These are phyloP conservation scores for Rhagium mordax DNA, from an alignment of 2,888 invertebrate genomes.

Conservation along the genomic window DNA sequence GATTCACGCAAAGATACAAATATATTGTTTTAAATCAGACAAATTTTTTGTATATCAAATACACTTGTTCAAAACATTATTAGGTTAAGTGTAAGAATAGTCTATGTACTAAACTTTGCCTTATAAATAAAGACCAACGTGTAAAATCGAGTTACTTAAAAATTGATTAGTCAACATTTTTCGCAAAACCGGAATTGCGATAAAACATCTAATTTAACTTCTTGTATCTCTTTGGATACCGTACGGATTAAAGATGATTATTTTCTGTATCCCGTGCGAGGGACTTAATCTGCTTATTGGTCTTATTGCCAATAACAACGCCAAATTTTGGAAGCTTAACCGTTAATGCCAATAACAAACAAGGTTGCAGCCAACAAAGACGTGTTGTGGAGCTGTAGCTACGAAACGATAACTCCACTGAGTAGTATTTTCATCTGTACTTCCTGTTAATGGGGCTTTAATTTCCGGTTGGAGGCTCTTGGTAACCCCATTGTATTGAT, in stretches of 20 bases:
- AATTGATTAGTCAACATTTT: too few species aligned
- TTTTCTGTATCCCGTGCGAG: background rate
- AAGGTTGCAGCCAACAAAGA: background rate
- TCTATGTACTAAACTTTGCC: too few species aligned
- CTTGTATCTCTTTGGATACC: background rate
- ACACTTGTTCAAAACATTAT: too few species aligned
- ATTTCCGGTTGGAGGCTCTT: constrained; percentile 55
- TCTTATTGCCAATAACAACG: constrained; percentile 1
- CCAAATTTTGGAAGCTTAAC: background rate
- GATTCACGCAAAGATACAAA: too few species aligned
- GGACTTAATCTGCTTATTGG: background rate
- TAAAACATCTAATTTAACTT: background rate
- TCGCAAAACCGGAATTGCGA: background rate
- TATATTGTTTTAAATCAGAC: too few species aligned
- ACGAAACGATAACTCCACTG: constrained; percentile 6
- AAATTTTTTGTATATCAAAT: too few species aligned
- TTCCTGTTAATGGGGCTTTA: constrained; percentile 58
- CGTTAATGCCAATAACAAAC: constrained; percentile 7
- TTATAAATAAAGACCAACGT: too few species aligned
- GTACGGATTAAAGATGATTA: background rate
- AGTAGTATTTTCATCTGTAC: constrained; percentile 39
- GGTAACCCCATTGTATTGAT: constrained; percentile 54
- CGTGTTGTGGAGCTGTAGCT: background rate
- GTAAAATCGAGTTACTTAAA: too few species aligned
- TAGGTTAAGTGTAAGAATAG: too few species aligned